Evolutionary conservation across 2,888 invertebrate species (phyloP).

Genomic region (Rhodophaea formosa): DNA sequence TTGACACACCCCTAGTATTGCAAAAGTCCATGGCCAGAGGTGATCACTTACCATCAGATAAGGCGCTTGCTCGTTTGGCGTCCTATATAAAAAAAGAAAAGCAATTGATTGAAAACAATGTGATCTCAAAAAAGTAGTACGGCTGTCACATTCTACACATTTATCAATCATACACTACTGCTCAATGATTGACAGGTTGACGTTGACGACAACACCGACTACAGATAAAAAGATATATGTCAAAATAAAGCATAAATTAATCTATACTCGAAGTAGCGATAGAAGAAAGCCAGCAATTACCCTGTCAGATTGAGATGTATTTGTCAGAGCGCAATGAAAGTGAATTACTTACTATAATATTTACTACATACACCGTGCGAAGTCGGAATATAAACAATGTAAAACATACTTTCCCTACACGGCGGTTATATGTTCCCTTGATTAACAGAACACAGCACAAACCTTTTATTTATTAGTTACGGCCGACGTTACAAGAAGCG

Average conservation of each 20-base stretch:
- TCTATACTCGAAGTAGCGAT: constrained; percentile 4
- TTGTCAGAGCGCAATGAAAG: constrained; percentile 48
- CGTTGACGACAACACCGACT: constrained; percentile 6
- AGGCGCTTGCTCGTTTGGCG: no score
- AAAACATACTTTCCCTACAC: constrained; percentile 44
- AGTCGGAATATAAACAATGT: constrained; percentile 45
- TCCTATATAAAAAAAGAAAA: no score
- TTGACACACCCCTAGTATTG: no score
- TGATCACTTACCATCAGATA: no score
- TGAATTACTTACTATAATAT: constrained; percentile 36
- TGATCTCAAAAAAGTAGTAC: no score
- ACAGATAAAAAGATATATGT: constrained; percentile 17
- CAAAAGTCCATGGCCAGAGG: no score
- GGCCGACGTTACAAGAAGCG: no score
- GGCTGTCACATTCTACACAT: no score
- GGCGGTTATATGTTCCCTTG: constrained; percentile 26
- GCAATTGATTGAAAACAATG: no score
- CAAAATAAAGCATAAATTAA: constrained; percentile 8
- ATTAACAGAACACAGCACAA: no score
- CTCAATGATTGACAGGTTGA: neutral
- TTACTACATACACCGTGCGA: constrained; percentile 47
- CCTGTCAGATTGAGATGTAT: constrained; percentile 39
- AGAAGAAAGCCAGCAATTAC: constrained; percentile 11
- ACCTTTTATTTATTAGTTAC: no score
- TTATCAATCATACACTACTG: neutral